phyloP scores from a whole-genome alignment of 2,888 invertebrate genomes.

The Harpalus rubripes region DNA sequence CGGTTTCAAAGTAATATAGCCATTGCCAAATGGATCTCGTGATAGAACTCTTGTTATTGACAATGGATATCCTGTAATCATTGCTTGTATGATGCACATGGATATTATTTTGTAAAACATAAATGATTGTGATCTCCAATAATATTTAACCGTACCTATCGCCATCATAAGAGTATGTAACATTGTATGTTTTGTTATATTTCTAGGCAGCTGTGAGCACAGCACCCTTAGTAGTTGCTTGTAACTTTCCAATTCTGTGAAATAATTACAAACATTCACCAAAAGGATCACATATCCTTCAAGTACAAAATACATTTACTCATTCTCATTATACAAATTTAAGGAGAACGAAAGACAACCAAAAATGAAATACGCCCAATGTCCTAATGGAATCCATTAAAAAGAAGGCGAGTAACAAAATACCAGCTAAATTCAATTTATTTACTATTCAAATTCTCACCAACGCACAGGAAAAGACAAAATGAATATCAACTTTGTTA shows the following conservation, averaged over 20 bases:
- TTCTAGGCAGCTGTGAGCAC: no score
- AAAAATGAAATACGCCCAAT: constrained; percentile 19
- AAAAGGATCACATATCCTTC: constrained; percentile 17
- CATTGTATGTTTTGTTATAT: no score
- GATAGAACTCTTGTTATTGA: constrained; percentile 7
- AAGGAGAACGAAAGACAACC: background rate
- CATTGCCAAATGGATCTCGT: constrained; percentile 10
- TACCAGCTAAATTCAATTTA: constrained; percentile 46
- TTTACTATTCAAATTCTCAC: constrained; percentile 49
- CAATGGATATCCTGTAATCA: constrained; percentile 7
- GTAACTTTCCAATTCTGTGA: background rate
- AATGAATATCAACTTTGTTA: constrained; percentile 17
- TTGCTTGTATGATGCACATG: constrained; percentile 2
- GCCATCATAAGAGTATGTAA: no score
- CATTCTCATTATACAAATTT: constrained; percentile 48
- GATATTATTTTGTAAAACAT: background rate
- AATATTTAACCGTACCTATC: no score
- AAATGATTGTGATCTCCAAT: background rate
- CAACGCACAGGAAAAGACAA: constrained; percentile 7
- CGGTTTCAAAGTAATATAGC: background rate
- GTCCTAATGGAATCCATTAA: constrained; percentile 41
- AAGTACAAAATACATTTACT: constrained; percentile 18
- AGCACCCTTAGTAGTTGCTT: background rate
- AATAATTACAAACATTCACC: background rate
- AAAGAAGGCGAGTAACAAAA: constrained; percentile 48